A percentile compares a stretch with the other conserved stretches of the same genome.
phyloP scores from a whole-genome alignment of 2,797 vertebrate species.

The Thamnophis elegans region DNA sequence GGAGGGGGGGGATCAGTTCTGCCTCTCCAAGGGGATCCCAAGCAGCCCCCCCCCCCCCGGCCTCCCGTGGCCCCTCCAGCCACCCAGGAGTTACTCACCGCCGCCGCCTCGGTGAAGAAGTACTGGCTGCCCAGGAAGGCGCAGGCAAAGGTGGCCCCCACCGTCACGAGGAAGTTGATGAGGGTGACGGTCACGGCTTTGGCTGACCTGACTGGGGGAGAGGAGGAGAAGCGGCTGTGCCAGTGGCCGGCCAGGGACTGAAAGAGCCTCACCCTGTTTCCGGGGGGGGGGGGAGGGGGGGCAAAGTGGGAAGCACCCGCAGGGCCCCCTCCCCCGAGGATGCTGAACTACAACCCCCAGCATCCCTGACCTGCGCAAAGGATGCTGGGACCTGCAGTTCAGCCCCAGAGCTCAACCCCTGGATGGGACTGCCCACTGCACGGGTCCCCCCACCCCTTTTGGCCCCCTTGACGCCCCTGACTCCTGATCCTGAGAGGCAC shows the following conservation, averaged over 20 bases:
- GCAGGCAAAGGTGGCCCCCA: constrained; percentile 88
- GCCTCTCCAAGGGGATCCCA: neutral
- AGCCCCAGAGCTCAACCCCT: accelerated
- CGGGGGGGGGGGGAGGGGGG: too few relatives aligned
- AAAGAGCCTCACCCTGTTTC: neutral
- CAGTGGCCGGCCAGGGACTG: too few relatives aligned
- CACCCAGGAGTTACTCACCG: constrained; percentile 73
- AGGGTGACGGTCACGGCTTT: constrained; percentile 86
- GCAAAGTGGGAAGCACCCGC: neutral
- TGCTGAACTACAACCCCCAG: neutral
- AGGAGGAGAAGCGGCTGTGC: neutral
- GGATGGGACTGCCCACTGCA: neutral
- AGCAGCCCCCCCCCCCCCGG: neutral
- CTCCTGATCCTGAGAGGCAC: too few relatives aligned
- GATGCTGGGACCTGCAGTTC: neutral
- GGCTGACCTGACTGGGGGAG: constrained; percentile 79
- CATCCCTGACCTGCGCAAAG: neutral
- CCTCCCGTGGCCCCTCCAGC: neutral
- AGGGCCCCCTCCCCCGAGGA: neutral
- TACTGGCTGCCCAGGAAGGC: constrained; percentile 95
- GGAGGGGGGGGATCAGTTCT: neutral
- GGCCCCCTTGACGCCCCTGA: neutral
- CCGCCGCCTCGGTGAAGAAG: constrained; percentile 83
- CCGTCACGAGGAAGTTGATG: constrained; percentile 93
- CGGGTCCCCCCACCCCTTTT: neutral